Base-by-base conservation (phyloP, 2,113 vertebrate genomes). In the Poeciliopsis occidentalis region DNA sequence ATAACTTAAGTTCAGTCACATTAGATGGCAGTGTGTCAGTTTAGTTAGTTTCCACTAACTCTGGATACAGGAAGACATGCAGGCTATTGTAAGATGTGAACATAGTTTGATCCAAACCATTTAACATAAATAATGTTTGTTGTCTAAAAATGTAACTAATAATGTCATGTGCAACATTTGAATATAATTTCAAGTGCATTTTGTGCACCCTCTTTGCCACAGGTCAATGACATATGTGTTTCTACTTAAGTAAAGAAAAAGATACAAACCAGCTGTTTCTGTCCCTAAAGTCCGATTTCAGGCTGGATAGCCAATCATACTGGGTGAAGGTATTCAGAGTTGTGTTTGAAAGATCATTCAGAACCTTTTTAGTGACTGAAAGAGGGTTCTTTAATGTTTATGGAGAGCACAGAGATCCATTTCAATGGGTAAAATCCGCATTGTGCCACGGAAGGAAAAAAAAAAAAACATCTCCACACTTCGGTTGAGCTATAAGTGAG, bases 341-440 rank as follows among this genome's bases (percentile, higher is more conserved):
- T 90, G 79, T 85, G 82, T 89, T 83, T 68, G 65, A 87, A 84
- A 75, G 78, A 83, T 83, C 81, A 10, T 31, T 78, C 74, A 61
- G 68, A 71, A 65, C 64, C 27, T 17, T 71, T 79, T 61, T 37
- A 51, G 64, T 80, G 71, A 89, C 34, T 61, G 73, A 34, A 63
- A 76, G 47, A 73, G 41, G 80, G 87, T 85, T 90, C 83, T 87
- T 86, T 71, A 41, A 15, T 91, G 76, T 92, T 92, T 92, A 84
- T 39, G 76, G 84, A 87, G 78, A 80, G 47, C 66, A 63, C 73
- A 67, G 47, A 60, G 64, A 64, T 85, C 76, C 74, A 83, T 79
- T 71, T 84, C 65, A 86, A 88, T 51, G 78, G 68, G 47, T 29
- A 84, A 37, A 67, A 29, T 81, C 60, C 83, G 26, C 12, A 37